Evolutionary conservation across 2,888 invertebrate genomes (phyloP).

Genomic region (Oligia latruncula): DNA sequence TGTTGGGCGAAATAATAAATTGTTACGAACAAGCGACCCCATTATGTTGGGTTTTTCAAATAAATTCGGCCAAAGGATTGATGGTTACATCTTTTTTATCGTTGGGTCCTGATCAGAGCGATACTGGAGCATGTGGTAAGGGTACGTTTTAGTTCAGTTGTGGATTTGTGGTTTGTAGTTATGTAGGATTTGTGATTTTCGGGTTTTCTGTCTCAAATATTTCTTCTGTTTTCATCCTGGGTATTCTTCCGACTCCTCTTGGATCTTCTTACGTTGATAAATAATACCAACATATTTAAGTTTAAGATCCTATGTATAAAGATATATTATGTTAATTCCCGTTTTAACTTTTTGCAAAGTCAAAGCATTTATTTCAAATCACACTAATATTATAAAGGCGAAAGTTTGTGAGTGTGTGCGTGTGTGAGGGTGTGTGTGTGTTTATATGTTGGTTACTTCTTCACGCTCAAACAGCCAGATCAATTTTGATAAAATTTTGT

Average conservation of each 20-base stretch:
- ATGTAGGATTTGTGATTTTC: background rate
- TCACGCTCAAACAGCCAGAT: too few species aligned
- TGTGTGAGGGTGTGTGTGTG: too few species aligned
- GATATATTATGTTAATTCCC: background rate
- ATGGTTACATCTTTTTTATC: conserved; percentile 77
- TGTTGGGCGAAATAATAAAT: conserved; percentile 74
- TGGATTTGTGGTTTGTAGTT: conserved; percentile 14
- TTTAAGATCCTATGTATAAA: background rate
- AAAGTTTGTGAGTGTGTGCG: too few species aligned
- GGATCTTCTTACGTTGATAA: background rate
- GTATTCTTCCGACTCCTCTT: too few species aligned
- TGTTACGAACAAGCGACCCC: conserved; percentile 67
- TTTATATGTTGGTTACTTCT: too few species aligned
- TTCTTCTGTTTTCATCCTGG: background rate
- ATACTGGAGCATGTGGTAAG: conserved; percentile 53
- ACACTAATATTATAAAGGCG: too few species aligned
- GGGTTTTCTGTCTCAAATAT: too few species aligned
- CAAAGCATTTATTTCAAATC: too few species aligned
- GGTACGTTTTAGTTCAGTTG: conserved; percentile 15
- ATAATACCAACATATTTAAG: background rate
- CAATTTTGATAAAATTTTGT: too few species aligned
- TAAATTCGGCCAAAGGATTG: conserved; percentile 80
- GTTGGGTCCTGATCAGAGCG: conserved; percentile 58
- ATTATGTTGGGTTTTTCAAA: conserved; percentile 77
- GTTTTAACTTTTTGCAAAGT: background rate